Base-by-base conservation (phyloP, 2,797 vertebrate species). In the Gymnopithys bicolor region DNA sequence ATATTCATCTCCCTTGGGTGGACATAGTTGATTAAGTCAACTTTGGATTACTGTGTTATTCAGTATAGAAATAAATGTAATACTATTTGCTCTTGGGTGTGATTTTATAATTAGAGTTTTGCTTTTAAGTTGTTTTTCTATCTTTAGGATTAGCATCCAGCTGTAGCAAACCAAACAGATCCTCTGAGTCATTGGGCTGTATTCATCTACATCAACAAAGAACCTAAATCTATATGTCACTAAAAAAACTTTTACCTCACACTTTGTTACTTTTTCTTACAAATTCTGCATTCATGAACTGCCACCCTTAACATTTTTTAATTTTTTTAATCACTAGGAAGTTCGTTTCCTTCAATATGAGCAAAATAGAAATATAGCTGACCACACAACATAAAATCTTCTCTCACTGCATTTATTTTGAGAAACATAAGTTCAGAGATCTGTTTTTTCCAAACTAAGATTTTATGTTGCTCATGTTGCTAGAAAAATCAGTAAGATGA, bases 31-130 rank as follows among this genome's bases (percentile, higher is more conserved):
- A 95, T 95, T 94, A 95, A 93, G 70, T 76, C 63, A 95, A 73
- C 73, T 96, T 92, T 79, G 39, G 55, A 87, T 84, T 86, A 93
- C 76, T 90, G 9, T 69, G 69, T 69, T 87, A 84, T 58, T 93
- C 60, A 56, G 48, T 63, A 60, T 25, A 92, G 55, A 90, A 95
- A 84, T 81, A 94, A 84, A 92, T 59, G 59, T 43, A 80, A 59
- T 51, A 74, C 4, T 69, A 55, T 74, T 95, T 92, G 92, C 93
- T 94, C 68, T 77, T 51, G 95, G 92, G 92, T 95, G 60, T 92
- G 89, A 87, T 87, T 96, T 93, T 80, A 67, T 95, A 93, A 97
- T 96, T 93, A 97, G 71, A 56, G 71, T 86, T 89, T 94, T 84
- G 33, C 91, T 96, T 96, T 96, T 88, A 96, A 93, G 87, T 91